phyloP scores from a whole-genome alignment of 2,113 vertebrate genomes.

The Gavia stellata region DNA sequence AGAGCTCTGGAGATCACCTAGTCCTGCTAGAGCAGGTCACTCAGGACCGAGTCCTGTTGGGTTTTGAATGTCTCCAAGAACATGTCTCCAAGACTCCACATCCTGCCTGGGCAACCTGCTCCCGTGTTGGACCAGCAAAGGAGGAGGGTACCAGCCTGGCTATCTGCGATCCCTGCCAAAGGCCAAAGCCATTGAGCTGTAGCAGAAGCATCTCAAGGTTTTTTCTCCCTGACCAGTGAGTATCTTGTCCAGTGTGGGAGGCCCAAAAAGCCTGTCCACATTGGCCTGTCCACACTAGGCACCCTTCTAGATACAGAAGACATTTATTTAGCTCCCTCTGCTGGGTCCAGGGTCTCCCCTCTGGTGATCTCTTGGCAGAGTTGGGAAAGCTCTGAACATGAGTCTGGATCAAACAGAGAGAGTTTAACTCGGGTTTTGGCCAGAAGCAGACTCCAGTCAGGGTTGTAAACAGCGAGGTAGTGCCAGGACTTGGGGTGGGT shows the following conservation, averaged over 20 bases:
- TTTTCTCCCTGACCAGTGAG: background rate
- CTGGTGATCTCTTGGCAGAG: background rate
- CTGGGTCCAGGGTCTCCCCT: background rate
- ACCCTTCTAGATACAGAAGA: background rate
- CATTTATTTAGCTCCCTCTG: background rate
- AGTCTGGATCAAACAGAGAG: background rate
- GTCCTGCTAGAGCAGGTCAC: background rate
- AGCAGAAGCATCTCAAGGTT: background rate
- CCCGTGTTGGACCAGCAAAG: background rate
- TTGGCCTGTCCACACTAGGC: background rate
- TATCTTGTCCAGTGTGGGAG: background rate
- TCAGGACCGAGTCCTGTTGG: background rate
- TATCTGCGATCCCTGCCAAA: background rate
- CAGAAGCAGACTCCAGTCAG: background rate
- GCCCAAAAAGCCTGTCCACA: background rate
- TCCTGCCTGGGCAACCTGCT: background rate
- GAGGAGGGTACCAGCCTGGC: background rate
- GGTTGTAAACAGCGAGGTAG: background rate
- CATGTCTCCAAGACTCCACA: background rate
- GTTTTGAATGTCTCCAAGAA: background rate
- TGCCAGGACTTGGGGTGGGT: background rate
- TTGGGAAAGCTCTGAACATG: background rate
- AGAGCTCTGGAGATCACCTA: background rate
- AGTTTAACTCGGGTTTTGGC: background rate
- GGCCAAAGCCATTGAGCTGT: background rate